Base-by-base conservation (phyloP, 2,113 vertebrate species). In the Cheilinus undulatus region DNA sequence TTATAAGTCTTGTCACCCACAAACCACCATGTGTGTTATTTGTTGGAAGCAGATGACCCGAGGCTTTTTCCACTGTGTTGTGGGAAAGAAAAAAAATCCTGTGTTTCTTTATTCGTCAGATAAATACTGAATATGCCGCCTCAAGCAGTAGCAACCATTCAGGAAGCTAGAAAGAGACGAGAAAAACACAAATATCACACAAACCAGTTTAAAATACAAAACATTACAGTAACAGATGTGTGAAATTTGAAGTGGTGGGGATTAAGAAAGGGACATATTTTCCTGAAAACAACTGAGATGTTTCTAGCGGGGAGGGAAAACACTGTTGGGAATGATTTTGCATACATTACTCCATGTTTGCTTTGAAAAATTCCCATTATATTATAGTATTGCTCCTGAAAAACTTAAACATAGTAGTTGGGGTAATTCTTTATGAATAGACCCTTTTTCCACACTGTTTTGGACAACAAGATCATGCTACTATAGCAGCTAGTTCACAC, bases 41-140 rank as follows among this genome's bases (percentile, higher is more conserved):
- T 13, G 30, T 46, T 61, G 43, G n/a, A 54, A 26, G 15, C 11
- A 10, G 7, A 10, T 28, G 40, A 67, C 53, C 65, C 19, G 5
- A 1, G 56, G 45, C 65, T 27, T 4, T 50, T 75, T 64, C 24
- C 60, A 24, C 27, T 43, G 49, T 52, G 28, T 40, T 50, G 53
- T 32, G 49, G 54, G 27, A 61, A 49, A 66, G 53, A 59, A 40
- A 45, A 58, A 45, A 45, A 19, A 19, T 45, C 42, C 7, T 7
- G 19, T 6, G 10, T 27, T 51, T 61, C 58, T 20, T 56, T 71
- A 59, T 63, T 64, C 8, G 71, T 72, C 26, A 68, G 62, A 76
- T 80, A 59, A 63, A 3, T 20, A 56, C 24, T 17, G 2, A 62
- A 75, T 52, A 42, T 49, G 62, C 12, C 26, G 69, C 48, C 42